Base-by-base conservation (phyloP, 2,113 vertebrate genomes). In the Tyrannus savana region DNA sequence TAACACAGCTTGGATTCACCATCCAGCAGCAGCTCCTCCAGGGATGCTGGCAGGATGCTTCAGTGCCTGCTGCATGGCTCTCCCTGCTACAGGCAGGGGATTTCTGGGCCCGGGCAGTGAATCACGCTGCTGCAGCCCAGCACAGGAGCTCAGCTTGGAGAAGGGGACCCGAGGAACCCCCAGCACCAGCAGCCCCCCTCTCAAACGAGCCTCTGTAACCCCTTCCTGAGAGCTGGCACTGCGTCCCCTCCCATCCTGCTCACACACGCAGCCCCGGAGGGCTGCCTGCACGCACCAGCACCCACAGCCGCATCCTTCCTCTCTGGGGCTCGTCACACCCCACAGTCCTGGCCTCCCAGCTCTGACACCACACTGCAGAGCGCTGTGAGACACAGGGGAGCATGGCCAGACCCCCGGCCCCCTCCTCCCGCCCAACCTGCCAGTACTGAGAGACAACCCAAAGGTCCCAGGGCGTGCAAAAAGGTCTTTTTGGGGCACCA, bases 221-320 rank as follows among this genome's bases (percentile, higher is more conserved):
- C 35, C 72, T 49, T 63, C 46, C 77, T 23, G 52, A 39, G 42
- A 42, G 42, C 14, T 22, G 39, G 35, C 60, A 27, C 47, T 0
- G 1, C 24, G 56, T 35, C 10, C 56, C 37, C 69, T 55, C 42
- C 66, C 66, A 12, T 24, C 41, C 74, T 46, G 56, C 82, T 83
- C 62, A 7, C 41, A 68, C 49, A 47, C 21, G 3, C 41, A 47
- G 49, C 39, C 87, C 67, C 84, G 4, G 4, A 3, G 84, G 41
- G 69, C 84, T 53, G 87, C 64, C 87, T 31, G 84, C 88, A 72
- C 5, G 2, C 90, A 44, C 47, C 25, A 3, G 19, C 24, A 9
- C 83, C 63, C 63, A 6, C 76, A 84, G 87, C 80, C 17, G 4
- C 95, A 95, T 92, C 89, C 95, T 87, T 95, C 62, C 91, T 71